phyloP scores from a whole-genome alignment of 2,797 vertebrate species.

The Centropyge bicolor region DNA sequence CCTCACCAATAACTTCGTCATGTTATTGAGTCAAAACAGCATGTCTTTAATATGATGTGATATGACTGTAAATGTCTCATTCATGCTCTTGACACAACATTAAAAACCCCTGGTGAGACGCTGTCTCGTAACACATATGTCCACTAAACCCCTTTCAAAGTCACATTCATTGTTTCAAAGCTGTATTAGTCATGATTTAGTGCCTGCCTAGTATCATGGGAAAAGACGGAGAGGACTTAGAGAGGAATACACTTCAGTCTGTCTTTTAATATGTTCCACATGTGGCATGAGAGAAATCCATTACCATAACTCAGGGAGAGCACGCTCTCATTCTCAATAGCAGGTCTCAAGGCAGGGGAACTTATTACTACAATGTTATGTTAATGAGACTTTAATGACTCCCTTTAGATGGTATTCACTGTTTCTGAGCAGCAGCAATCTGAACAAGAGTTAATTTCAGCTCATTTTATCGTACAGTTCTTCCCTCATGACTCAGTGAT shows the following conservation, averaged over 20 bases:
- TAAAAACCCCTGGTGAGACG: conserved; percentile 39
- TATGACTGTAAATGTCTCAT: conserved; percentile 43
- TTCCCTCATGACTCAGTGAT: conserved; percentile 23
- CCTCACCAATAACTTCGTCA: conserved; percentile 5
- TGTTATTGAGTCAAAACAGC: conserved; percentile 3
- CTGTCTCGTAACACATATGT: conserved; percentile 27
- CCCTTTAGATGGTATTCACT: conserved; percentile 27
- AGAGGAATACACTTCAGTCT: conserved; percentile 51
- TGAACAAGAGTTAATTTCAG: conserved; percentile 35
- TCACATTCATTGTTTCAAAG: conserved; percentile 57
- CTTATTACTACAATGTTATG: conserved; percentile 53
- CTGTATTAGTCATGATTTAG: conserved; percentile 67
- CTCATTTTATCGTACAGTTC: conserved; percentile 23
- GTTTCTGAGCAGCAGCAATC: conserved; percentile 28
- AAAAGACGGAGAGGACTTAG: conserved; percentile 63
- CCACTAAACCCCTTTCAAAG: conserved; percentile 45
- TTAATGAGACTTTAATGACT: conserved; percentile 71
- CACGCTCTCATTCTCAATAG: conserved; percentile 40
- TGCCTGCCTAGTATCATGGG: conserved; percentile 61
- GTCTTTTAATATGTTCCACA: conserved; percentile 71
- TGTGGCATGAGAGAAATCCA: conserved; percentile 69
- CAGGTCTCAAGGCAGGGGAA: conserved; percentile 47
- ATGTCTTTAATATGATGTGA: conserved; percentile 20
- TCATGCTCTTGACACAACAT: conserved; percentile 42
- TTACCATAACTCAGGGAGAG: conserved; percentile 49